phyloP scores from a whole-genome alignment of 2,888 invertebrate genomes.

The Ypsolopha scabrella region DNA sequence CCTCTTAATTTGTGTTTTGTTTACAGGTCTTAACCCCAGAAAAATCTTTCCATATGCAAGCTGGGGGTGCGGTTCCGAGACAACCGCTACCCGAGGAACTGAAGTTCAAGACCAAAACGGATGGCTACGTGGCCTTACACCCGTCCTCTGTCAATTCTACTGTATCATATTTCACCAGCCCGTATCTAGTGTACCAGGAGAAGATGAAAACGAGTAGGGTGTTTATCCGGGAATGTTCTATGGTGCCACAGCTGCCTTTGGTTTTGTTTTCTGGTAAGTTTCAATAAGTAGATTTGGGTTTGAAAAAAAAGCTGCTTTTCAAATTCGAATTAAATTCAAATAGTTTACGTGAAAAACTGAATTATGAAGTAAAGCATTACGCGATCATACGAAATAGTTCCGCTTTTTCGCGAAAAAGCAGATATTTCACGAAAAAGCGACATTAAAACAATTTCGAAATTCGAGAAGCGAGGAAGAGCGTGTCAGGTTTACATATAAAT shows the following conservation, averaged over 20 bases:
- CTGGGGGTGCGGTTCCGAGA: conserved; percentile 80
- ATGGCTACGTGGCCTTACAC: conserved; percentile 80
- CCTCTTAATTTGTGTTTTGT: conserved; percentile 1
- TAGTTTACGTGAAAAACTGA: no score
- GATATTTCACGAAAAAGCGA: no score
- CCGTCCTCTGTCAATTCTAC: conserved; percentile 82
- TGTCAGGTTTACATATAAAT: no score
- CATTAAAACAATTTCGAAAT: no score
- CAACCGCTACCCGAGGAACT: conserved; percentile 78
- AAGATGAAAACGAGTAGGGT: conserved; percentile 85
- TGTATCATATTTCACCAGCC: conserved; percentile 75
- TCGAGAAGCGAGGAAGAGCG: no score
- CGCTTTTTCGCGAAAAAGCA: no score
- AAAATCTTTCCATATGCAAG: conserved; percentile 79
- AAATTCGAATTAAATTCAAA: no score
- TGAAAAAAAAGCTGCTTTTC: no score
- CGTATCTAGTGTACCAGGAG: conserved; percentile 85
- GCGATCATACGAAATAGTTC: no score
- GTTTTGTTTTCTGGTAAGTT: conserved; percentile 72
- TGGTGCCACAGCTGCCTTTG: conserved; percentile 81
- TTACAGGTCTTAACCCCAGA: conserved; percentile 77
- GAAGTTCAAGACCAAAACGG: conserved; percentile 79
- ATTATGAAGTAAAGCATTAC: no score
- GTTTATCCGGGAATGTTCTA: conserved; percentile 83
- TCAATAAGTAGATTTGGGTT: not conserved